phyloP scores from a whole-genome alignment of 2,113 vertebrate species.

The Myotis lucifugus region DNA sequence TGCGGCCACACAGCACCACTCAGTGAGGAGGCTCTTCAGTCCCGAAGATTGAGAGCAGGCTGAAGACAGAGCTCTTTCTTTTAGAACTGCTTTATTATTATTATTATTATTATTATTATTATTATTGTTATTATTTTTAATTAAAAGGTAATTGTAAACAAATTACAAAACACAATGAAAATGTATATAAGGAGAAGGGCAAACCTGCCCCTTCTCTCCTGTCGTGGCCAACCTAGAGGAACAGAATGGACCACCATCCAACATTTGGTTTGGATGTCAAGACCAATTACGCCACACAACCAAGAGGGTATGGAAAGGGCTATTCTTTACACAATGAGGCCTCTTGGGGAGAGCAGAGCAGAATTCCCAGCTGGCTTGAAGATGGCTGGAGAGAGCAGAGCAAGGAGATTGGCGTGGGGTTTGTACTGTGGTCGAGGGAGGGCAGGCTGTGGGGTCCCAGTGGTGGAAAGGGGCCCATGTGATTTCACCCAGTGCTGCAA shows the following conservation, averaged over 20 bases:
- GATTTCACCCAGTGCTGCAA: too few relatives aligned
- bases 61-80: too few relatives aligned
- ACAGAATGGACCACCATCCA: rapidly evolving
- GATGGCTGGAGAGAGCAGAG: background rate
- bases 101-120: background rate
- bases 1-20: rapidly evolving
- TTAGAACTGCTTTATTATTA: background rate
- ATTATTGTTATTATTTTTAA: too few relatives aligned
- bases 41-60: rapidly evolving
- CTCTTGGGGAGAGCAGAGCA: background rate
- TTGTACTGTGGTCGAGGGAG: rapidly evolving
- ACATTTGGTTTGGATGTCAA: rapidly evolving
- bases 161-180: background rate
- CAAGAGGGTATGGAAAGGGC: rapidly evolving
- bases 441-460: rapidly evolving
- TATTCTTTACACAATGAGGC: rapidly evolving
- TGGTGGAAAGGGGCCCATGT: rapidly evolving
- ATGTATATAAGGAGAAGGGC: background rate
- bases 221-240: background rate
- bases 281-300: rapidly evolving
- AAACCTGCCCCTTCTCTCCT: rapidly evolving
- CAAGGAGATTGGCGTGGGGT: background rate
- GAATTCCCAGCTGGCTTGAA: background rate
- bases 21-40: rapidly evolving
- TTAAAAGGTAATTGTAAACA: background rate